These are phyloP conservation scores for Polymixis flavicincta DNA, from an alignment of 2,888 invertebrate species.

Conservation along the genomic window DNA sequence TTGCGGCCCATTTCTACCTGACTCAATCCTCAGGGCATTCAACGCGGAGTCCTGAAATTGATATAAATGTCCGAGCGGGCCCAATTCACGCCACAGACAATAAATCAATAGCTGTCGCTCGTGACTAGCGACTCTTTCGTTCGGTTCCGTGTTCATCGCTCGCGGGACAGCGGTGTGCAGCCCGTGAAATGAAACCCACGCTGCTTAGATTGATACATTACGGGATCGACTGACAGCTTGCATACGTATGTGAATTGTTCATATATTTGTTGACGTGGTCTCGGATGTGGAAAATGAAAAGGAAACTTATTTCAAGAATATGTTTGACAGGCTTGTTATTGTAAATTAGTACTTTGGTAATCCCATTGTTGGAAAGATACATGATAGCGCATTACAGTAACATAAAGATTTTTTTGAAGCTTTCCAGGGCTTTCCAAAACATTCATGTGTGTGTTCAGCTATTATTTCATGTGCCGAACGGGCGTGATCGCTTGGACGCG, in stretches of 20 bases:
- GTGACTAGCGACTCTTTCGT: conserved; percentile 43
- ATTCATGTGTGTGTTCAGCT: neutral
- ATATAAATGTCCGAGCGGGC: conserved; percentile 60
- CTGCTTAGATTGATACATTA: conserved; percentile 54
- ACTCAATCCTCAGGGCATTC: conserved; percentile 40
- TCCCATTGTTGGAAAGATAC: neutral
- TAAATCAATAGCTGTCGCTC: conserved; percentile 60
- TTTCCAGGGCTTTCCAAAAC: neutral
- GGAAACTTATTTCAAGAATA: conserved; percentile 7
- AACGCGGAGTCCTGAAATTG: conserved; percentile 53
- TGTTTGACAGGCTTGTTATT: conserved; percentile 8
- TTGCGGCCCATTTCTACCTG: conserved; percentile 27
- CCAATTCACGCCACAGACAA: conserved; percentile 39
- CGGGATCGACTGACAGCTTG: conserved; percentile 40
- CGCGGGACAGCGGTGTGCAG: conserved; percentile 47
- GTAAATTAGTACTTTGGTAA: neutral
- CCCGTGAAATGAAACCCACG: conserved; percentile 65
- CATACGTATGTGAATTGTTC: conserved; percentile 37
- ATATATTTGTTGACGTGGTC: conserved; percentile 50
- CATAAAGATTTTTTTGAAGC: neutral
- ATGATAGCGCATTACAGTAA: neutral
- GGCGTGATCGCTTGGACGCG: no score
- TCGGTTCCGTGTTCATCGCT: conserved; percentile 40
- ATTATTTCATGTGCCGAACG: no score
- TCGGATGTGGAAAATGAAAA: conserved; percentile 39